These are phyloP conservation scores for Xyliphius kryptos DNA, from an alignment of 2,113 vertebrate species.

Conservation along the genomic window DNA sequence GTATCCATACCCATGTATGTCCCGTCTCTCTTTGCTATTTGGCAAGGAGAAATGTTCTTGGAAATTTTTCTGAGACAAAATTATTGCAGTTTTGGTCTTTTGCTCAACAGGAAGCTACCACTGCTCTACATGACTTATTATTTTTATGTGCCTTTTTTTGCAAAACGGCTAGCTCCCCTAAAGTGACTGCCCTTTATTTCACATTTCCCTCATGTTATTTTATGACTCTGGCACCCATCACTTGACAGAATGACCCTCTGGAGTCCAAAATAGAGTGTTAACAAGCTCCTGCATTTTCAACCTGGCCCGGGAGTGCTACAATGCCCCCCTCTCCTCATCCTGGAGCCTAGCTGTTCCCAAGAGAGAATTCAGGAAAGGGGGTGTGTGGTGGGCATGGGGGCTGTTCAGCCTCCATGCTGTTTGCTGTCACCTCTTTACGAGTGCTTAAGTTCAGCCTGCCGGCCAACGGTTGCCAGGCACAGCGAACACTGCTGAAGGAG, in stretches of 20 bases:
- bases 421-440: constrained; percentile 45
- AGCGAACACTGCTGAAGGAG: constrained; percentile 55
- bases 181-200: constrained; percentile 29
- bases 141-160: constrained; percentile 1
- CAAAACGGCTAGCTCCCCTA: constrained; percentile 18
- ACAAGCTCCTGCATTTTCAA: constrained; percentile 48
- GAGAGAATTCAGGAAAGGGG: background rate
- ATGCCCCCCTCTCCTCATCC: background rate
- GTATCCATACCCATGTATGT: too few species aligned
- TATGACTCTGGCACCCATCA: constrained; percentile 38
- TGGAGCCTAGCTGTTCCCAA: constrained; percentile 6
- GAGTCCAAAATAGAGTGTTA: constrained; percentile 47
- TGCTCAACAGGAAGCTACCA: constrained; percentile 10
- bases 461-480: constrained; percentile 53
- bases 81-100: too few species aligned
- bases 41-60: background rate
- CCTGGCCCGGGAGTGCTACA: constrained; percentile 21
- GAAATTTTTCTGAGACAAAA: too few species aligned
- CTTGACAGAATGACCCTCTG: constrained; percentile 33
- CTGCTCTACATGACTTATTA: constrained; percentile 9
- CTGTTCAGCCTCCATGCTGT: constrained; percentile 22
- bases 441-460: constrained; percentile 42
- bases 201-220: constrained; percentile 31
- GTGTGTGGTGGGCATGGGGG: too few species aligned
- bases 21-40: background rate